These are phyloP conservation scores for Takifugu bimaculatus DNA, from an alignment of 2,113 vertebrate genomes.

Conservation along the genomic window DNA sequence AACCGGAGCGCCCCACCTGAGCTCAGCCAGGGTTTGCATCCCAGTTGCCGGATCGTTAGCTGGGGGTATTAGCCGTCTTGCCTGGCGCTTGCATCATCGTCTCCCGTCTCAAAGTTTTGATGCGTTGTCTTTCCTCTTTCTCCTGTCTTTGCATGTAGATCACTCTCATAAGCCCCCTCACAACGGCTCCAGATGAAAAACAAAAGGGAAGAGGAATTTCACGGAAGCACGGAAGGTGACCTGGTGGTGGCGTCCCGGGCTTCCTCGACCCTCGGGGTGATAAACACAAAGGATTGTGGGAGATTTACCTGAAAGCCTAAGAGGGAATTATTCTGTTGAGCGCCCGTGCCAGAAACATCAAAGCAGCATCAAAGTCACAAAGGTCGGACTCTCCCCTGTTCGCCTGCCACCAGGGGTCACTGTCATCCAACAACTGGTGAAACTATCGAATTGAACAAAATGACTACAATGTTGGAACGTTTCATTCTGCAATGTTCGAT, in stretches of 20 bases:
- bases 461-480: too few relatives aligned
- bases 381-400: background rate
- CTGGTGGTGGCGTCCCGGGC: constrained; percentile 13
- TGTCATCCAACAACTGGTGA: background rate
- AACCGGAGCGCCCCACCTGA: constrained; percentile 49
- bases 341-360: background rate
- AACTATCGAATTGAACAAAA: too few relatives aligned
- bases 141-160: constrained; percentile 61
- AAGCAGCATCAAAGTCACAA: constrained; percentile 16
- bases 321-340: constrained; percentile 4
- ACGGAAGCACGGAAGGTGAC: constrained; percentile 48
- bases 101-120: constrained; percentile 53
- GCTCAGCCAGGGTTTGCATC: constrained; percentile 60
- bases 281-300: constrained; percentile 39
- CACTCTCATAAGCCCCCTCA: constrained; percentile 53
- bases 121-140: constrained; percentile 28
- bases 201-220: constrained; percentile 26
- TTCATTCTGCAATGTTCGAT: too few relatives aligned
- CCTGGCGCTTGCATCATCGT: constrained; percentile 72
- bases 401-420: background rate
- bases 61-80: constrained; percentile 66
- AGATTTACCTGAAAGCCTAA: constrained; percentile 18
- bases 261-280: constrained; percentile 34
- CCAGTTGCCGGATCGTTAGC: constrained; percentile 68
- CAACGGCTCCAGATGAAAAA: constrained; percentile 28